Evolutionary conservation across 92 coral and sea anemone species (phyloP).

Genomic region (Bergia sp.): DNA sequence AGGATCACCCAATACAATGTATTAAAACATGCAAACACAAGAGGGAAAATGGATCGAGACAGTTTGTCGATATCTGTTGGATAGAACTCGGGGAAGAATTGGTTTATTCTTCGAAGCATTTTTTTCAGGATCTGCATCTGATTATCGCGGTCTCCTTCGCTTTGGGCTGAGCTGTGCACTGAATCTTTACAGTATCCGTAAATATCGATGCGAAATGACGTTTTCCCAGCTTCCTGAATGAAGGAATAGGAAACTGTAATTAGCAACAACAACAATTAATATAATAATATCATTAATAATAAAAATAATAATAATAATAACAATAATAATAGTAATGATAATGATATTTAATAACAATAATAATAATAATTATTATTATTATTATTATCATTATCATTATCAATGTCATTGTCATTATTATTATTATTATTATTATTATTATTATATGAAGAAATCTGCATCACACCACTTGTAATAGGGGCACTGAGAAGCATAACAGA

Average conservation of each 20-base stretch:
- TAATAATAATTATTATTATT: too few relatives aligned
- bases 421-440: too few relatives aligned
- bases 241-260: neutral
- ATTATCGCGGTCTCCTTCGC: neutral
- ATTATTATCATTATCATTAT: too few relatives aligned
- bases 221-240: neutral
- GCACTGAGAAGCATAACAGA: too few relatives aligned
- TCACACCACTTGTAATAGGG: too few relatives aligned
- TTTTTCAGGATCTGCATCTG: neutral
- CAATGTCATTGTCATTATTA: too few relatives aligned
- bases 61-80: slow-evolving; percentile 19
- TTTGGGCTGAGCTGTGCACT: neutral
- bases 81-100: neutral
- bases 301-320: too few relatives aligned
- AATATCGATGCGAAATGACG: slow-evolving; percentile 1
- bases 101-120: neutral
- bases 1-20: neutral
- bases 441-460: too few relatives aligned
- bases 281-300: too few relatives aligned
- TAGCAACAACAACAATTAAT: neutral
- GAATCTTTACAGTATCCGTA: neutral
- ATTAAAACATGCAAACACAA: slow-evolving; percentile 6
- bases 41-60: slow-evolving; percentile 6
- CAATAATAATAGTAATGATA: too few relatives aligned
- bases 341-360: too few relatives aligned